phyloP scores from a whole-genome alignment of 2,113 vertebrate genomes.

The Sphaerodactylus townsendi region DNA sequence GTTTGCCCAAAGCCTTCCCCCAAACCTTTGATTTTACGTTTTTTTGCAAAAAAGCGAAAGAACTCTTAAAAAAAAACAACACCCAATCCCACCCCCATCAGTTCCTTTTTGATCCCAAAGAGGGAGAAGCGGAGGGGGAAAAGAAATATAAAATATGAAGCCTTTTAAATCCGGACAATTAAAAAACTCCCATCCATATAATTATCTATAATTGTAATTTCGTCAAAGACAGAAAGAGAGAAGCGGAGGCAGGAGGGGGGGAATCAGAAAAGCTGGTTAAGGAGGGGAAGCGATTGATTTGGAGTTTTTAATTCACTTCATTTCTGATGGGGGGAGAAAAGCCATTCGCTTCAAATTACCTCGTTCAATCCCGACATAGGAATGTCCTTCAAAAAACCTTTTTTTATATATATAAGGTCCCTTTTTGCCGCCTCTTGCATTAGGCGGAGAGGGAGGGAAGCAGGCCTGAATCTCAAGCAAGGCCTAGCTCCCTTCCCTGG shows the following conservation, averaged over 20 bases:
- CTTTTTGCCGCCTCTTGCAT: slow-evolving; percentile 84
- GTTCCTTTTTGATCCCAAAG: slow-evolving; percentile 90
- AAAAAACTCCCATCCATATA: slow-evolving; percentile 99
- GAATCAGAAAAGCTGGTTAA: slow-evolving; percentile 60
- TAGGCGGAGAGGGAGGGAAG: slow-evolving; percentile 66
- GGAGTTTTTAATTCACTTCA: slow-evolving; percentile 99
- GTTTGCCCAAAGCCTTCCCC: slow-evolving; percentile 85
- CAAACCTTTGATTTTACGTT: slow-evolving; percentile 98
- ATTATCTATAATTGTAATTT: slow-evolving; percentile 99
- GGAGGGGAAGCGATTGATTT: slow-evolving; percentile 98
- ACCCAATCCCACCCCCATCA: not conserved
- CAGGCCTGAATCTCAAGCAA: slow-evolving; percentile 96
- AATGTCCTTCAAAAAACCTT: slow-evolving; percentile 96
- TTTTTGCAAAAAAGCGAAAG: slow-evolving; percentile 76
- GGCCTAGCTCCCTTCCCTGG: slow-evolving; percentile 73
- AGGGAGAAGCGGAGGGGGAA: not conserved
- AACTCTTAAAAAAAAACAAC: slow-evolving; percentile 82
- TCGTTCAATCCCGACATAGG: slow-evolving; percentile 99
- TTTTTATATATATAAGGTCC: not conserved
- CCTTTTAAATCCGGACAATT: slow-evolving; percentile 99
- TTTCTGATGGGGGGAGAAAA: slow-evolving; percentile 99
- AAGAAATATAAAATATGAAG: slow-evolving; percentile 78
- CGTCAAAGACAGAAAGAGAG: slow-evolving; percentile 85
- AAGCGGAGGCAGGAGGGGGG: slow-evolving; percentile 53
- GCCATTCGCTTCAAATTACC: slow-evolving; percentile 99